Conservation (phyloP, 2,888 invertebrate genomes). For the Lepetodrilus schrolli region DNA sequence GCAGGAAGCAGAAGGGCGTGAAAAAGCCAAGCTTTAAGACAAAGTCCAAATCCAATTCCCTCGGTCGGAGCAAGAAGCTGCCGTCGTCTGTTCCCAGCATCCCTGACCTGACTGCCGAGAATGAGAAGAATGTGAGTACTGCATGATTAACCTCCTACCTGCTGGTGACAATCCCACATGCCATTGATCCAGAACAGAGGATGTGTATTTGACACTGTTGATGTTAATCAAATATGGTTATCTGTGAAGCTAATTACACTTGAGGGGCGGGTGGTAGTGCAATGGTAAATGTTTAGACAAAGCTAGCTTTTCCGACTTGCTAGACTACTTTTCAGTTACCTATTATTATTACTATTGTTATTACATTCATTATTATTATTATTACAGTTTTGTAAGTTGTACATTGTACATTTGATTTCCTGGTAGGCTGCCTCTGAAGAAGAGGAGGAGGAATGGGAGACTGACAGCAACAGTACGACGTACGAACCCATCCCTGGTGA, state of each 20-base stretch:
- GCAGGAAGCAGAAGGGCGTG: conserved; percentile 36
- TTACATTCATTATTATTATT: not conserved
- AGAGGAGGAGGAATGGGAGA: conserved; percentile 41
- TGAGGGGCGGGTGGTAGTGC: too few species aligned
- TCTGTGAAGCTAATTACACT: too few species aligned
- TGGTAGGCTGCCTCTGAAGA: conserved; percentile 36
- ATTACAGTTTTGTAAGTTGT: not conserved
- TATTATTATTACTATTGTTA: not conserved
- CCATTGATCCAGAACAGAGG: too few species aligned
- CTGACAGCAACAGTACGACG: conserved; percentile 37
- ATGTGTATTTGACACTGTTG: too few species aligned
- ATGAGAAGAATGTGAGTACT: conserved; percentile 20
- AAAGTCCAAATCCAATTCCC: conserved; percentile 18
- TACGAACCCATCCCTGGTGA: conserved; percentile 40
- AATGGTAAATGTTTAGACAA: too few species aligned
- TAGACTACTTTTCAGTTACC: not conserved
- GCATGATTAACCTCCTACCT: too few species aligned
- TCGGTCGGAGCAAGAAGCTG: conserved; percentile 28
- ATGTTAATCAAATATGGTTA: too few species aligned
- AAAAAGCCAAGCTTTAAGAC: conserved; percentile 35
- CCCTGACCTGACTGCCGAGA: not conserved
- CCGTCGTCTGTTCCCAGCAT: not conserved
- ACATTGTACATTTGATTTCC: not conserved
- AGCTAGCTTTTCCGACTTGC: too few species aligned
- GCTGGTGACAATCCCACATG: too few species aligned